A percentile compares a stretch with the other conserved stretches of the same genome.
These are phyloP conservation scores for Pedicia rivosa DNA, from an alignment of 2,888 invertebrate species.

Conservation along the genomic window DNA sequence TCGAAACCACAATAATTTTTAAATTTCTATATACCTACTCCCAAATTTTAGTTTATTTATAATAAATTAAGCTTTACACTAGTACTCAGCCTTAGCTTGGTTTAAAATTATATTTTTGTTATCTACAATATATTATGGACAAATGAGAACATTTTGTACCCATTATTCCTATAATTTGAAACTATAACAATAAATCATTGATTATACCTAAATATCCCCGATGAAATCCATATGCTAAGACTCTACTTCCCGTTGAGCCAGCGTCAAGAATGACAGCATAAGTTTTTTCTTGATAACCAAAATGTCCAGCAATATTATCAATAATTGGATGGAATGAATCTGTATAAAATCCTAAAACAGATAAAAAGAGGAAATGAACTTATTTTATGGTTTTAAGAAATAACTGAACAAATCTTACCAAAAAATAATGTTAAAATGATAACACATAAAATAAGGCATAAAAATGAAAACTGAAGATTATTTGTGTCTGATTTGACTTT, in stretches of 20 bases:
- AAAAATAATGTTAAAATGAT: conserved; percentile 24
- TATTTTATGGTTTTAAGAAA: background rate
- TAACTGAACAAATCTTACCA: conserved; percentile 18
- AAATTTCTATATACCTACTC: too few relatives aligned
- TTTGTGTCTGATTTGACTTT: background rate
- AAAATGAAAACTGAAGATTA: conserved; percentile 26
- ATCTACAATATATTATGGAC: too few relatives aligned
- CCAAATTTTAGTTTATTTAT: too few relatives aligned
- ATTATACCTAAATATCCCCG: conserved; percentile 50
- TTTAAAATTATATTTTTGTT: too few relatives aligned
- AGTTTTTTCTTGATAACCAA: conserved; percentile 52
- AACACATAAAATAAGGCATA: conserved; percentile 25
- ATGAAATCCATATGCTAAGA: conserved; percentile 69
- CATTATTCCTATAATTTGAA: too few relatives aligned
- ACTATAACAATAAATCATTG: too few relatives aligned
- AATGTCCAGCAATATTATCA: conserved; percentile 52
- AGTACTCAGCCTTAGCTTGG: too few relatives aligned
- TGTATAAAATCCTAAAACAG: conserved; percentile 21
- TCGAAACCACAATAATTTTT: too few relatives aligned
- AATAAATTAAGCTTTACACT: too few relatives aligned
- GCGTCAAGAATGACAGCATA: conserved; percentile 88
- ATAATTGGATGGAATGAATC: conserved; percentile 35
- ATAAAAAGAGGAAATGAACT: background rate
- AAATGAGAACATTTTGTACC: too few relatives aligned
- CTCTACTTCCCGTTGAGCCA: conserved; percentile 82